A percentile compares a stretch with the other conserved stretches of the same genome.
Conservation (phyloP, 2,888 invertebrate genomes). For the Leucophenga maculata region DNA sequence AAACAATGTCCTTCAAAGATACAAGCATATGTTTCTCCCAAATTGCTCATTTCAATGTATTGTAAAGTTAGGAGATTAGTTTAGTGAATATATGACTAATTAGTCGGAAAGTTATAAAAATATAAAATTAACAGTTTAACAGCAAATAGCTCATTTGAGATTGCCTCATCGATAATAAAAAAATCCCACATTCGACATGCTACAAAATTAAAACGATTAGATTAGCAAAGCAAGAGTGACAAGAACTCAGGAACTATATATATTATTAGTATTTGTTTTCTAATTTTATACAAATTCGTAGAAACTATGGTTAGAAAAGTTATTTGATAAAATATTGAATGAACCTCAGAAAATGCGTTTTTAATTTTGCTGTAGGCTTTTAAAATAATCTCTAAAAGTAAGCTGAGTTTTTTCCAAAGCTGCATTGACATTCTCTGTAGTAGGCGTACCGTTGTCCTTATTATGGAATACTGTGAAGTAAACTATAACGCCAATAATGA, state of each 20-base stretch:
- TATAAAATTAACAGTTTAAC: constrained; percentile 37
- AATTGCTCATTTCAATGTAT: too few species aligned
- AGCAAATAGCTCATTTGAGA: constrained; percentile 34
- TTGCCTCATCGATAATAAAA: constrained; percentile 44
- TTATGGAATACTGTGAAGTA: constrained; percentile 65
- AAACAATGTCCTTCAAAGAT: too few species aligned
- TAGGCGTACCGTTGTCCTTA: constrained; percentile 47
- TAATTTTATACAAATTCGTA: neutral
- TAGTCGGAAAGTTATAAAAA: constrained; percentile 11
- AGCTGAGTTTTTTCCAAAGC: constrained; percentile 52
- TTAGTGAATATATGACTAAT: too few species aligned
- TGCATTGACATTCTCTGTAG: constrained; percentile 39
- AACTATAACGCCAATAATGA: constrained; percentile 66
- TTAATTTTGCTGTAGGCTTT: constrained; percentile 46
- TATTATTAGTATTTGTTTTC: neutral
- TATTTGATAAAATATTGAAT: neutral
- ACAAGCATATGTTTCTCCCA: too few species aligned
- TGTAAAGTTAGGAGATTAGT: too few species aligned
- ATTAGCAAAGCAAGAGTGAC: constrained; percentile 43
- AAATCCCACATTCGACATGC: constrained; percentile 34
- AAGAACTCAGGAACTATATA: constrained; percentile 45
- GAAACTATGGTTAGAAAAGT: neutral
- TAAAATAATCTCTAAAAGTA: constrained; percentile 61
- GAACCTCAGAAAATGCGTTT: neutral
- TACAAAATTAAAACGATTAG: constrained; percentile 43